phyloP scores from a whole-genome alignment of 92 coral and sea anemone species.

The Phenganax subtilis region DNA sequence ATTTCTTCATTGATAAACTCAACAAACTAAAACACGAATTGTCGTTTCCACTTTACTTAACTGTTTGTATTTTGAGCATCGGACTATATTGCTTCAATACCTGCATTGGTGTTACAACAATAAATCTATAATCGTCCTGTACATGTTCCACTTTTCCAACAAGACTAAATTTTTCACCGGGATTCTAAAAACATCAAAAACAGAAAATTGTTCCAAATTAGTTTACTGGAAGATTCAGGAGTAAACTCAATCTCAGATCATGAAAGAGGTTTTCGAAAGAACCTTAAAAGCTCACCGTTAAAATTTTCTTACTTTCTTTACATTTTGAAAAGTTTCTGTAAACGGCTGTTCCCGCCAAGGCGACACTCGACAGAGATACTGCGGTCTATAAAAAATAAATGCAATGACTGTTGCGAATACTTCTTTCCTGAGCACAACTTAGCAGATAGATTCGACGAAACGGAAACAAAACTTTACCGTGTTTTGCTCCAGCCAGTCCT shows the following conservation, averaged over 20 bases:
- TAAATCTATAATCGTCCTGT: slow-evolving; percentile 58
- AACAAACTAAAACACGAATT: slow-evolving; percentile 49
- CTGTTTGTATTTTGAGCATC: not conserved
- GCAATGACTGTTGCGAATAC: not conserved
- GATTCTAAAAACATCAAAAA: slow-evolving; percentile 44
- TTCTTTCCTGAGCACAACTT: too few species aligned
- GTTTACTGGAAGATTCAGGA: too few species aligned
- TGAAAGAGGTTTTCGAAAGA: not conserved
- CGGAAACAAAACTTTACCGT: not conserved
- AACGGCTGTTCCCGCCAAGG: slow-evolving; percentile 28
- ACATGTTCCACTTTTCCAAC: slow-evolving; percentile 64
- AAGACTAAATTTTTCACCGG: slow-evolving; percentile 63
- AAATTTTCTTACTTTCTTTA: slow-evolving; percentile 54
- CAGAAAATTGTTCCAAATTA: not conserved
- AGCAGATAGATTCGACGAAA: too few species aligned
- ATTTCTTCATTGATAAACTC: slow-evolving; percentile 54
- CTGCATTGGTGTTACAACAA: slow-evolving; percentile 59
- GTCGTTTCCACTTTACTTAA: not conserved
- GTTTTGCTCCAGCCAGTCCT: slow-evolving; percentile 15
- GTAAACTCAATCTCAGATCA: not conserved
- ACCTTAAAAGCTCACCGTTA: slow-evolving; percentile 46
- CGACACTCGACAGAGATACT: slow-evolving; percentile 29
- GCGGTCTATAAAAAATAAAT: not conserved
- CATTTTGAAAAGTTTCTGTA: slow-evolving; percentile 55
- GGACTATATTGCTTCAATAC: slow-evolving; percentile 15